Evolutionary conservation across 2,113 vertebrate species (phyloP).

Genomic region (Chaetorhynchus papuensis): DNA sequence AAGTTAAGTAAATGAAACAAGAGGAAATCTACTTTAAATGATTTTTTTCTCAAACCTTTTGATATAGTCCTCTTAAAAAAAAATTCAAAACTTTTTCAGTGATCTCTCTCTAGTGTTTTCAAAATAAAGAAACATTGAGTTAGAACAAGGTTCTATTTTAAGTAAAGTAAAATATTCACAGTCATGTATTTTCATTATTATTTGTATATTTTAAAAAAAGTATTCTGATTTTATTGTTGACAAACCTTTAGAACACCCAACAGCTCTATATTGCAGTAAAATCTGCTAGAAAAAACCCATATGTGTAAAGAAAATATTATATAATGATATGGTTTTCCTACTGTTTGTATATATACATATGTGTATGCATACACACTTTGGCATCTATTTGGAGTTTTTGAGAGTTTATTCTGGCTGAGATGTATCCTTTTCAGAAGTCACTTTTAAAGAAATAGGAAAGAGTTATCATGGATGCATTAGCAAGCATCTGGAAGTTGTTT

Average conservation of each 20-base stretch:
- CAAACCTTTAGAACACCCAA: neutral
- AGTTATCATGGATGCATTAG: neutral
- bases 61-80: neutral
- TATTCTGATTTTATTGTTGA: neutral
- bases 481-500: neutral
- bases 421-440: neutral
- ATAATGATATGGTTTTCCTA: neutral
- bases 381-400: neutral
- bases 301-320: neutral
- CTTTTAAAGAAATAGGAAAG: neutral
- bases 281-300: neutral
- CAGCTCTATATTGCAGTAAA: neutral
- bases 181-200: neutral
- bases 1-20: slow-evolving; percentile 58
- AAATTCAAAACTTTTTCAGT: neutral
- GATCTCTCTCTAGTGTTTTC: neutral
- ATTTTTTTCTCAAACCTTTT: neutral
- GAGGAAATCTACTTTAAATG: slow-evolving; percentile 55
- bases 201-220: neutral
- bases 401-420: neutral
- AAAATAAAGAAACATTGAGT: neutral
- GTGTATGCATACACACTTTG: neutral
- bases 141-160: neutral
- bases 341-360: neutral
- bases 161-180: neutral